Conservation (phyloP, 2,888 invertebrate species). For the Sipha maydis region DNA sequence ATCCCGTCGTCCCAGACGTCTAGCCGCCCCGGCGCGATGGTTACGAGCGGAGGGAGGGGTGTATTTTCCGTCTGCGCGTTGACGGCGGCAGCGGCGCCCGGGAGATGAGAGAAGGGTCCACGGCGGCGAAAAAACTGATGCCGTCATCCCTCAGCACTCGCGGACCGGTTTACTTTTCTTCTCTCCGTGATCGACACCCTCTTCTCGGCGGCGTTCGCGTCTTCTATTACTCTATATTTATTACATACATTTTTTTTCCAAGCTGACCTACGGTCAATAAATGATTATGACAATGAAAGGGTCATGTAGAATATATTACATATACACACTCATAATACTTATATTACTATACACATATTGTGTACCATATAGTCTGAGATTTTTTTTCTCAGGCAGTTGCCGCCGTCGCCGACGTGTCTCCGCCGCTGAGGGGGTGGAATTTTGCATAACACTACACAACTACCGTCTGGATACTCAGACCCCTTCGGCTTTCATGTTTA, state of each 20-base stretch:
- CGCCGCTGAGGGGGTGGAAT: slow-evolving; percentile 56
- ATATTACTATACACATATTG: background rate
- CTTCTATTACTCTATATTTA: slow-evolving; percentile 28
- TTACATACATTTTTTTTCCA: background rate
- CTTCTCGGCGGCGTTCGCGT: slow-evolving; percentile 11
- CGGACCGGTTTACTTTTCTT: slow-evolving; percentile 52
- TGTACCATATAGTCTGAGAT: slow-evolving; percentile 38
- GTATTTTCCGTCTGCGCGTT: slow-evolving; percentile 34
- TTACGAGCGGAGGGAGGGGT: background rate
- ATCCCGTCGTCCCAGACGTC: slow-evolving; percentile 62
- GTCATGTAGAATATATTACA: background rate
- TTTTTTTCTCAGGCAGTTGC: slow-evolving; percentile 54
- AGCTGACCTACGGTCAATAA: slow-evolving; percentile 59
- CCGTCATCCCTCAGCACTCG: slow-evolving; percentile 51
- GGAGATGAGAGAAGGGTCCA: slow-evolving; percentile 42
- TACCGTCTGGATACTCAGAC: slow-evolving; percentile 50
- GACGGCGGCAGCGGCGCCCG: slow-evolving; percentile 16
- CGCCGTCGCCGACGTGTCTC: slow-evolving; percentile 31
- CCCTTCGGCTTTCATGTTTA: slow-evolving; percentile 37
- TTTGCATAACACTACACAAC: slow-evolving; percentile 55
- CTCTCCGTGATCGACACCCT: slow-evolving; percentile 36
- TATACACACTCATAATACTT: background rate
- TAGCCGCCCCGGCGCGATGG: slow-evolving; percentile 44
- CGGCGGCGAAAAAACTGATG: background rate
- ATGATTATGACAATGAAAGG: slow-evolving; percentile 39